Evolutionary conservation across 2,113 vertebrate species (phyloP).

Genomic region (Cyprinus carpio): DNA sequence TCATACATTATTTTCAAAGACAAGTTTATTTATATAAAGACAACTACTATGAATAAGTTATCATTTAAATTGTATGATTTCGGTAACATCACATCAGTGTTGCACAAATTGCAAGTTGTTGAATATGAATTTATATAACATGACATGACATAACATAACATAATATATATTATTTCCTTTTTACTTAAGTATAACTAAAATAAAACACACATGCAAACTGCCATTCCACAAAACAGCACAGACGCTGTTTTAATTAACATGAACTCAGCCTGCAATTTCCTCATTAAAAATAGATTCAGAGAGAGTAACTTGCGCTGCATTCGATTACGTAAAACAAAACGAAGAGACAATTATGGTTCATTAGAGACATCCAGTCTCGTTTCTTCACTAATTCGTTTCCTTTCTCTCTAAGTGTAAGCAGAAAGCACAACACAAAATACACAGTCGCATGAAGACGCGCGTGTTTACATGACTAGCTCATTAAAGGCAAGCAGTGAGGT

Average conservation of each 20-base stretch:
- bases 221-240: background rate
- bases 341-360: background rate
- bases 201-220: background rate
- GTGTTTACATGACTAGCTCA: constrained; percentile 27
- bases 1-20: no score
- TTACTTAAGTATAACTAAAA: background rate
- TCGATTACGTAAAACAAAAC: background rate
- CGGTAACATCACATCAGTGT: no score
- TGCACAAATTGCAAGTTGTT: no score
- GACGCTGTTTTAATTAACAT: constrained; percentile 7
- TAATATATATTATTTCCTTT: background rate
- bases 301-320: background rate
- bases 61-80: no score
- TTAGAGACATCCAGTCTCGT: background rate
- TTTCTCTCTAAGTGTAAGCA: background rate
- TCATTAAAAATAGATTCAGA: constrained; percentile 29
- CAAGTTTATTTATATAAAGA: no score
- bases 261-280: constrained; percentile 16
- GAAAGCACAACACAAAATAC: background rate
- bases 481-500: constrained; percentile 14
- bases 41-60: no score
- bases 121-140: no score
- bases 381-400: background rate
- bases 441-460: background rate
- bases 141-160: no score